Evolutionary conservation across 2,797 vertebrate genomes (phyloP).

Genomic region (Echeneis naucrates): DNA sequence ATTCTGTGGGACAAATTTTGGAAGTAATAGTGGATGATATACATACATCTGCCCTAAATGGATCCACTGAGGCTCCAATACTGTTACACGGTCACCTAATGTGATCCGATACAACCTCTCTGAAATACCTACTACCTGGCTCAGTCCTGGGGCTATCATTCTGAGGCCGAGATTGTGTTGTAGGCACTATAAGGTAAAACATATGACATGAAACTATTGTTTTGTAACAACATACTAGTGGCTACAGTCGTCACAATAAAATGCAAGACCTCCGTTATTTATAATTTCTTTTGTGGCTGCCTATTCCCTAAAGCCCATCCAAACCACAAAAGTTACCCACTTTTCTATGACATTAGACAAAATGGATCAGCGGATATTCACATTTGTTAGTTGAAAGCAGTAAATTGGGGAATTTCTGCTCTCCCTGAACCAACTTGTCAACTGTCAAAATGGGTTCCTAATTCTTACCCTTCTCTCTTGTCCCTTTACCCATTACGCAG

Average conservation of each 20-base stretch:
- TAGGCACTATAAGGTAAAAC: conserved; percentile 19
- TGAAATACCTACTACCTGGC: conserved; percentile 28
- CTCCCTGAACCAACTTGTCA: not conserved
- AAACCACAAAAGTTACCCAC: not conserved
- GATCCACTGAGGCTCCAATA: conserved; percentile 11
- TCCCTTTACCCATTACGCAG: not conserved
- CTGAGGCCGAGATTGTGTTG: conserved; percentile 10
- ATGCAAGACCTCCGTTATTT: not conserved
- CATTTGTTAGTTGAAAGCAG: not conserved
- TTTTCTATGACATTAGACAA: not conserved
- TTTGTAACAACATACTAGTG: not conserved
- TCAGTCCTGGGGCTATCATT: not conserved
- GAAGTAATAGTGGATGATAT: not conserved
- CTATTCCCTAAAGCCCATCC: not conserved
- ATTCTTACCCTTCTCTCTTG: not conserved
- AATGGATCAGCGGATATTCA: not conserved
- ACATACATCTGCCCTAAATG: not conserved
- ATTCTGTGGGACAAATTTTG: conserved; percentile 15
- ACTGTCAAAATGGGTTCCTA: not conserved
- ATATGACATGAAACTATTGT: not conserved
- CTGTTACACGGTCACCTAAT: conserved; percentile 1
- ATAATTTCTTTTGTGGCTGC: not conserved
- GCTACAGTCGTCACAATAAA: not conserved
- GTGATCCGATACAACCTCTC: conserved; percentile 25
- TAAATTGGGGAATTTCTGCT: not conserved